Base-by-base conservation (phyloP, 2,113 vertebrate genomes). In the Chloebia gouldiae region DNA sequence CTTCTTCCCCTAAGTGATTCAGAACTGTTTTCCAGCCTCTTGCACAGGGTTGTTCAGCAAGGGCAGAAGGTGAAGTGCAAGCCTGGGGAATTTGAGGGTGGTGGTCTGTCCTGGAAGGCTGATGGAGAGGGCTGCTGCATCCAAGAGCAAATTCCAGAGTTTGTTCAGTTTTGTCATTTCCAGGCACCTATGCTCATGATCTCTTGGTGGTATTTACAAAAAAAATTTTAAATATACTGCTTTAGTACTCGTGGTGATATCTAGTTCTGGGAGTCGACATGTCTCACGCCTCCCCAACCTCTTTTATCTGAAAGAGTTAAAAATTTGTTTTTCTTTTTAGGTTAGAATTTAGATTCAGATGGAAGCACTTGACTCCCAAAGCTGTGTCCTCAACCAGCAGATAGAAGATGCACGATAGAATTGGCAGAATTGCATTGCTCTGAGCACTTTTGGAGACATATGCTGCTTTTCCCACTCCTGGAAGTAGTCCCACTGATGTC, bases 401-500 rank as follows among this genome's bases (percentile, higher is more conserved):
- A 64, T 17, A 64, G 69, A 53, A 71, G 86, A 45, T 60, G 77
- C 31, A 4, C 7, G 37, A 50, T 53, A 47, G 79, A 96, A 71
- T 64, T 95, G 91, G 91, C 88, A 92, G 69, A 69, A 69, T 45
- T 92, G 73, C 40, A 53, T 47, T 53, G 73, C 84, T 94, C 53
- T 65, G 68, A 93, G 92, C 83, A 79, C 80, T 95, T 86, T 81
- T 0, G 3, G 86, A 92, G 91, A 61, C 91, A 95, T 95, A 95
- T 95, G 92, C 91, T 93, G 83, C 86, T 96, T 90, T 90, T 83
- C 51, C 83, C 85, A 11, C 83, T 92, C n/a, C 81, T 96, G 96
- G 91, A 93, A 93, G 50, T 35, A 82, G 73, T 93, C 94, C 96
- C 94, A 85, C 89, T 86, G 93, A 95, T 93, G 91, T 76, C 91